Conservation (phyloP, 2,888 invertebrate genomes). For the Iphiclides podalirius region DNA sequence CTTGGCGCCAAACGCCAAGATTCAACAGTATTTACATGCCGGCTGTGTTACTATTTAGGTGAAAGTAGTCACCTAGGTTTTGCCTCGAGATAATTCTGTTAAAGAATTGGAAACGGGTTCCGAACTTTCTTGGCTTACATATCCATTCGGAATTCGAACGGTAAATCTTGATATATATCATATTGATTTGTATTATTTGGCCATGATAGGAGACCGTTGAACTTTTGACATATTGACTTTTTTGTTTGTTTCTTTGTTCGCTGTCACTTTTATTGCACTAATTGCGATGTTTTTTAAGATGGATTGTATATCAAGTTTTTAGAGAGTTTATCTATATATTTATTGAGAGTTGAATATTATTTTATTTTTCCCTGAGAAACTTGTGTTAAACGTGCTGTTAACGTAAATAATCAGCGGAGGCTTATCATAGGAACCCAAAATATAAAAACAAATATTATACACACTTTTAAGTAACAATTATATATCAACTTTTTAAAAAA, state of each 20-base stretch:
- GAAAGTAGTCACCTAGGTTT: slow-evolving; percentile 24
- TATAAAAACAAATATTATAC: no score
- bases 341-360: no score
- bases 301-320: no score
- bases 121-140: slow-evolving; percentile 23
- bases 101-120: slow-evolving; percentile 15
- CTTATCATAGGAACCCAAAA: no score
- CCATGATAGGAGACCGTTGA: not conserved
- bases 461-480: no score
- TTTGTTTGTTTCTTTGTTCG: not conserved
- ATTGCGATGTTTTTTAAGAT: no score
- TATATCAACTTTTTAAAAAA: no score
- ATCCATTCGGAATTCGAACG: slow-evolving; percentile 7
- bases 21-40: slow-evolving; percentile 19
- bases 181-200: slow-evolving; percentile 4
- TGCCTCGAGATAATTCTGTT: slow-evolving; percentile 22
- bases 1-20: slow-evolving; percentile 6
- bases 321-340: no score
- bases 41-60: slow-evolving; percentile 18
- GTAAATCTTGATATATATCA: slow-evolving; percentile 12
- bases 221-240: not conserved
- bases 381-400: no score
- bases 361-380: no score
- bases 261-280: no score
- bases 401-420: no score